Evolutionary conservation across 2,113 vertebrate genomes (phyloP), one percentile per base, ranked within the genome.

Genomic region (Hyla sarda): DNA sequence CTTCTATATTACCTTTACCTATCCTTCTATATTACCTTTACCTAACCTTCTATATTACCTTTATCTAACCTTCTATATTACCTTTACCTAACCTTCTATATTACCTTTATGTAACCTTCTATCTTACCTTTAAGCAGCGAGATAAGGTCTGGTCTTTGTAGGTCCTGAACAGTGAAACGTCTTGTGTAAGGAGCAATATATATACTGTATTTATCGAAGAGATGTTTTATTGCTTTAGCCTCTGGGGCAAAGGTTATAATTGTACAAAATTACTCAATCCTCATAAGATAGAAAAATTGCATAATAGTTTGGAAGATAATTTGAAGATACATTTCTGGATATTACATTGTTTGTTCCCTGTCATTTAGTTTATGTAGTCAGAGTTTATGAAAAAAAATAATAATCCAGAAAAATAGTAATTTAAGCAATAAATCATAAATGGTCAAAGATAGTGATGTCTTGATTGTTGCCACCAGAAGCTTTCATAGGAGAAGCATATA

Each of bases 241-340:
- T 74, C 72, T 14, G n/a, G 71, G 71, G 71, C 71, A 45, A 21
- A n/a, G 21, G 9, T 23, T 73, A 10, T 73, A 73, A 73, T 73
- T 73, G 71, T 37, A 73, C 37, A 2, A 45, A 73, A 73, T 73
- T 19, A 45, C 2, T 0, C 21, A 73, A 41, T 37, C 9, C 8
- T 73, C 34, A 73, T n/a, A 45, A 73, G 32, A 23, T 45, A 8
- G 17, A 23, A 73, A 41, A 13, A 5, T 1, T 37, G 45, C n/a
- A 73, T 73, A n/a, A 32, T 37, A 5, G 56, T 69, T 69, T 5
- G 17, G 34, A 41, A 19, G 16, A 72, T 41, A 72, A 72, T 41
- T 41, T 34, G 8, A 72, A 72, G 5, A 23, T 21, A 72, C 32
- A 23, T 72, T 37, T 72, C 65, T 45, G 23, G 5, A 73, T 41